A percentile compares a stretch with the other conserved stretches of the same genome.
phyloP scores from a whole-genome alignment of 35 echinoderm and acorn worm species.

The Heliocidaris erythrogramma region DNA sequence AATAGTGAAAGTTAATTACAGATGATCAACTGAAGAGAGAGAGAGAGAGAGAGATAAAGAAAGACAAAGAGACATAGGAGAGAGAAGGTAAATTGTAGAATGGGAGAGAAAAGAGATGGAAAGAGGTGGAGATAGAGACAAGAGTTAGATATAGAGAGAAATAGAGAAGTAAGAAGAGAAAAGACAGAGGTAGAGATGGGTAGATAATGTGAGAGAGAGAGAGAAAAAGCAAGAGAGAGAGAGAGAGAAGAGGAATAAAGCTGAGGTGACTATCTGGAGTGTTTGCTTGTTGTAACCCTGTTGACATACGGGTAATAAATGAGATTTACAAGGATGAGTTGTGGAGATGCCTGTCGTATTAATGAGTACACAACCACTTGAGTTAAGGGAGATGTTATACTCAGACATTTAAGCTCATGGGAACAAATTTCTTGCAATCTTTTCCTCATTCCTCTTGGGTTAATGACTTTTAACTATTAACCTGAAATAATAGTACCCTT shows the following conservation, averaged over 20 bases:
- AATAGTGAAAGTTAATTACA: no score
- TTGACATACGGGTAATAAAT: constrained; percentile 41
- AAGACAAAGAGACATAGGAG: background rate
- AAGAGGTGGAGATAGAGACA: background rate
- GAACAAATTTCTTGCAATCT: background rate
- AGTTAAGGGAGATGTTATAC: background rate
- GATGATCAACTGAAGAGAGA: background rate
- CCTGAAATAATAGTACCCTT: background rate
- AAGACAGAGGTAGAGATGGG: background rate
- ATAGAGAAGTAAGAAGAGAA: no score
- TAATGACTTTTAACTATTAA: background rate
- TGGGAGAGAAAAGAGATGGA: background rate
- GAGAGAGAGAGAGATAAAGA: background rate
- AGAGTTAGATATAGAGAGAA: no score
- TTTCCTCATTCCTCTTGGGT: background rate
- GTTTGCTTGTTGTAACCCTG: background rate
- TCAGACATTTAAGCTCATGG: background rate
- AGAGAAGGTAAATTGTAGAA: no score
- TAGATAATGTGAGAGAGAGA: background rate
- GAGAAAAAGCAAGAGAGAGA: background rate
- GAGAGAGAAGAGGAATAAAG: background rate
- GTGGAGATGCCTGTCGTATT: background rate
- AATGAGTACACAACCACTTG: constrained; percentile 23
- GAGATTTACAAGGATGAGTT: constrained; percentile 29
- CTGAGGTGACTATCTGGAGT: background rate